These are phyloP conservation scores for Halichoerus grypus DNA, from an alignment of 2,113 vertebrate species.

Conservation along the genomic window DNA sequence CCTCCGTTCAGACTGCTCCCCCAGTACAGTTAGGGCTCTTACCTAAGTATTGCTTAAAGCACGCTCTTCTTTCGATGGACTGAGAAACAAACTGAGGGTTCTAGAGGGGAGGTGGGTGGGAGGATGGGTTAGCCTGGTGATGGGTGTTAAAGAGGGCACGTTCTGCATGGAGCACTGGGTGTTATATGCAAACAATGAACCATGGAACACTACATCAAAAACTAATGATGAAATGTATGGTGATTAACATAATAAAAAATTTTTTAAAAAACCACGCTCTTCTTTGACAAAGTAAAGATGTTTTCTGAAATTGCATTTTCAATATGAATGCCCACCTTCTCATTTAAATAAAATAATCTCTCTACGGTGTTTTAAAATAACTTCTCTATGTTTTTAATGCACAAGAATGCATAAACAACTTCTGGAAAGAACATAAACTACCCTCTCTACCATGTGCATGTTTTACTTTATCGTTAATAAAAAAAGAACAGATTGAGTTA, in stretches of 20 bases:
- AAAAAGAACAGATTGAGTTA: not conserved
- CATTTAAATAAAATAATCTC: conserved; percentile 15
- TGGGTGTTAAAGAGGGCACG: too few species aligned
- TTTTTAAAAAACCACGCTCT: not conserved
- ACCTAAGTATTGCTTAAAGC: not conserved
- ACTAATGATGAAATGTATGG: too few species aligned
- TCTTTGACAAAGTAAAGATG: not conserved
- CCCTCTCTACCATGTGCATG: not conserved
- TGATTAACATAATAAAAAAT: too few species aligned
- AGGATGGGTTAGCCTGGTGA: too few species aligned
- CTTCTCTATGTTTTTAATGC: not conserved
- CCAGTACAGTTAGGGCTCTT: not conserved
- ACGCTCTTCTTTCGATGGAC: not conserved
- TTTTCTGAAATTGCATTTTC: conserved; percentile 40
- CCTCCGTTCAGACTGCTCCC: not conserved
- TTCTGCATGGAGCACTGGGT: too few species aligned
- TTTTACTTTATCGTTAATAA: not conserved
- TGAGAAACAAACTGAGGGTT: too few species aligned
- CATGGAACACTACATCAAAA: too few species aligned
- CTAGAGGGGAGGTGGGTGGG: too few species aligned
- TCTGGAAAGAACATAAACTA: not conserved
- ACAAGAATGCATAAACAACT: not conserved
- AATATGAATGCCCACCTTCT: not conserved
- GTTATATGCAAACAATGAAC: too few species aligned
- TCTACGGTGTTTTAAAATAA: not conserved